phyloP scores from a whole-genome alignment of 2,113 vertebrate genomes.

The Apistogramma diplotaenia region DNA sequence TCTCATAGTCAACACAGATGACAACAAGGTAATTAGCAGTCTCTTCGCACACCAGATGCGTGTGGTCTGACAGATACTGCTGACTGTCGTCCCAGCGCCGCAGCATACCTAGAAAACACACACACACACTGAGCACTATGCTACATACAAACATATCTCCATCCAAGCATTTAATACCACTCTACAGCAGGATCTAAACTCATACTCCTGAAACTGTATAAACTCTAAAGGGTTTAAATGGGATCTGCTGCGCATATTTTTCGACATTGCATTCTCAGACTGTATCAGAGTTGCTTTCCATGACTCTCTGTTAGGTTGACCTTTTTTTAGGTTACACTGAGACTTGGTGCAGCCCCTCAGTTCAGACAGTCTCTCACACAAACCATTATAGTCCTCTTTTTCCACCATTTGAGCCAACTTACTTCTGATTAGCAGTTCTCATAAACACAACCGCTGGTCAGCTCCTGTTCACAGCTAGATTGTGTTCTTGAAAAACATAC shows the following conservation, averaged over 20 bases:
- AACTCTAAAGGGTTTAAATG: too few relatives aligned
- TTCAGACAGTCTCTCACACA: not conserved
- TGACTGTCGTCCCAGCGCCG: slow-evolving; percentile 92
- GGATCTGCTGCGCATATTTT: not conserved
- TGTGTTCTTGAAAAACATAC: not conserved
- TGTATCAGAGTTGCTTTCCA: not conserved
- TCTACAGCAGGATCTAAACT: too few relatives aligned
- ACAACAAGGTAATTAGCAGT: slow-evolving; percentile 87
- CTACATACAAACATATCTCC: not conserved
- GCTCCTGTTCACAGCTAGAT: not conserved
- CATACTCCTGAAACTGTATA: too few relatives aligned
- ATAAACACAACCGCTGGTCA: not conserved
- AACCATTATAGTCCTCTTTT: not conserved
- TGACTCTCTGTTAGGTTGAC: not conserved
- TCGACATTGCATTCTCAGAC: not conserved
- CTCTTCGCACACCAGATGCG: slow-evolving; percentile 88
- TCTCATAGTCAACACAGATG: slow-evolving; percentile 89
- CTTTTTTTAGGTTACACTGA: not conserved
- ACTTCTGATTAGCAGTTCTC: not conserved
- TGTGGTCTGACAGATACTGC: slow-evolving; percentile 86
- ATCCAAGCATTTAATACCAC: too few relatives aligned
- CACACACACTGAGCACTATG: not conserved
- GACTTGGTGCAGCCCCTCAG: not conserved
- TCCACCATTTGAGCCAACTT: not conserved
- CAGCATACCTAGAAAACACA: slow-evolving; percentile 80